These are phyloP conservation scores for Steatornis caripensis DNA, from an alignment of 2,113 vertebrate genomes.

Conservation along the genomic window DNA sequence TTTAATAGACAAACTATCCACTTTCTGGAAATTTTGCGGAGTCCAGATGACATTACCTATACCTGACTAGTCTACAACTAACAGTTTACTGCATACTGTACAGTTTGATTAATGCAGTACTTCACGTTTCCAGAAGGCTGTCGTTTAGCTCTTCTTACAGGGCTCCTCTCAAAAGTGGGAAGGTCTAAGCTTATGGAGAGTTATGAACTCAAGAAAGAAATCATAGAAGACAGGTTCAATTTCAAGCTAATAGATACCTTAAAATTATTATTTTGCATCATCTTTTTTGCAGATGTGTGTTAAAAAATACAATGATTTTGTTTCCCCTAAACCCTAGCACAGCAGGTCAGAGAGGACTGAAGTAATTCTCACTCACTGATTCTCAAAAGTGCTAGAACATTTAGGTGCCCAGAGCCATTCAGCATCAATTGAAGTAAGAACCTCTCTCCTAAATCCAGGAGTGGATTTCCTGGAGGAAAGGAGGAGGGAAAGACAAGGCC, in stretches of 20 bases:
- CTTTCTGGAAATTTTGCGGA: not conserved
- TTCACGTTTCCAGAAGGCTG: not conserved
- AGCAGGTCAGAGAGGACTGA: not conserved
- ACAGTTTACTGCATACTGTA: not conserved
- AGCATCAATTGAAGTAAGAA: fast-evolving
- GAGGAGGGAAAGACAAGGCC: not conserved
- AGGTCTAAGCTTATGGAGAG: not conserved
- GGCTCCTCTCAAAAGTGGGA: not conserved
- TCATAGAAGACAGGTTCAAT: not conserved
- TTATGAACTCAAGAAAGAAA: not conserved
- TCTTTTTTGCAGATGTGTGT: not conserved
- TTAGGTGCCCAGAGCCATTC: not conserved
- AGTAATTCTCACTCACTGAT: not conserved
- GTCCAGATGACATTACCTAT: not conserved
- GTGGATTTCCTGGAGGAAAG: not conserved
- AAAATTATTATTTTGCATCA: not conserved
- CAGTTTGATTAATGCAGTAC: not conserved
- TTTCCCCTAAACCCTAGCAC: not conserved
- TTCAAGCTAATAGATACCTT: not conserved
- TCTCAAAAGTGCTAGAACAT: not conserved
- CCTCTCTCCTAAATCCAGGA: not conserved
- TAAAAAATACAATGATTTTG: not conserved
- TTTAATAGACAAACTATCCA: not conserved
- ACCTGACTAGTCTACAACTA: not conserved
- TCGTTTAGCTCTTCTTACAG: not conserved